phyloP scores from a whole-genome alignment of 2,113 vertebrate genomes.

The Ceyx margarethae region DNA sequence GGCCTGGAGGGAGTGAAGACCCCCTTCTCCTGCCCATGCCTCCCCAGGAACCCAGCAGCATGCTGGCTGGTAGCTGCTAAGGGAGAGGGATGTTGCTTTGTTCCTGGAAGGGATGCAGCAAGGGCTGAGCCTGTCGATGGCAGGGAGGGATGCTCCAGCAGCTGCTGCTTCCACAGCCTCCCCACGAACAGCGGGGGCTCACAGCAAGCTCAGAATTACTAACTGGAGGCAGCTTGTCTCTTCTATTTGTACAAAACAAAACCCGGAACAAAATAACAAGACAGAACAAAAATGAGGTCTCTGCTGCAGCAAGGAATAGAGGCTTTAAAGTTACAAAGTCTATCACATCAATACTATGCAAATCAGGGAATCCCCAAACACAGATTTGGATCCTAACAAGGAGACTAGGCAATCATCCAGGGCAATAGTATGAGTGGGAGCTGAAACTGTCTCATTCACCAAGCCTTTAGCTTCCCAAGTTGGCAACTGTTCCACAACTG shows the following conservation, averaged over 20 bases:
- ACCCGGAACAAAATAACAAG: not conserved
- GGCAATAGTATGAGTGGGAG: conserved; percentile 46
- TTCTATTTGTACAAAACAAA: not conserved
- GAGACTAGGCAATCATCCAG: conserved; percentile 60
- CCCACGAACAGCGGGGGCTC: not conserved
- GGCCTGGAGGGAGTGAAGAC: not conserved
- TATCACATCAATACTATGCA: not conserved
- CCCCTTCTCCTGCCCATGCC: not conserved
- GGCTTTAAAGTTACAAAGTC: not conserved
- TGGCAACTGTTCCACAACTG: conserved; percentile 21
- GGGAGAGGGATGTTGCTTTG: not conserved
- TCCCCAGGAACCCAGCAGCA: not conserved
- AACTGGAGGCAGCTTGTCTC: not conserved
- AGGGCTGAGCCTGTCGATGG: accelerated
- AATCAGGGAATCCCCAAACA: conserved; percentile 36
- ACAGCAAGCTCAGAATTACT: accelerated
- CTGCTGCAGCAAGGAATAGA: not conserved
- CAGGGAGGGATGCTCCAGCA: not conserved
- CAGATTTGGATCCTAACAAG: conserved; percentile 15
- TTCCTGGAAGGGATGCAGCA: not conserved
- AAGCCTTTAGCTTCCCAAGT: conserved; percentile 6
- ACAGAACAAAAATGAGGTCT: not conserved
- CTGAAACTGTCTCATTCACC: conserved; percentile 19
- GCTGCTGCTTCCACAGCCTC: not conserved
- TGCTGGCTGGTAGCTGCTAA: not conserved